phyloP scores from a whole-genome alignment of 2,888 invertebrate species.

The Salticus scenicus region DNA sequence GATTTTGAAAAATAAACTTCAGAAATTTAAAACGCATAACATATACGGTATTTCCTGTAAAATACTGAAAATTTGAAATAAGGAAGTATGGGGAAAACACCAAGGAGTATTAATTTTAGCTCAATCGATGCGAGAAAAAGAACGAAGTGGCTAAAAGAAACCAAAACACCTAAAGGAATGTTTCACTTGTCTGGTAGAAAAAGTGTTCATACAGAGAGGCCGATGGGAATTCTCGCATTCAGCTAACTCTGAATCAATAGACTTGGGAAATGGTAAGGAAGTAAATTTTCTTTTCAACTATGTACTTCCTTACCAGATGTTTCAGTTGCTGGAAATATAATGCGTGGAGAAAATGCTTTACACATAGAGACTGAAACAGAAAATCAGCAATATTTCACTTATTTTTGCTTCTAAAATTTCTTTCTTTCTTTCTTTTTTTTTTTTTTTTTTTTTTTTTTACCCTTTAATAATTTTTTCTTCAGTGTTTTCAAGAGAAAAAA shows the following conservation, averaged over 20 bases:
- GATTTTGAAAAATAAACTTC: too few species aligned
- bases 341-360: conserved; percentile 1
- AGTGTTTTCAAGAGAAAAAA: conserved; percentile 19
- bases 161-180: conserved; percentile 52
- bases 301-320: conserved; percentile 48
- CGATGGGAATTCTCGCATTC: conserved; percentile 53
- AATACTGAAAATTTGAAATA: conserved; percentile 31
- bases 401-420: conserved; percentile 17
- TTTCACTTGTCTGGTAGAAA: conserved; percentile 57
- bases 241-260: conserved; percentile 66
- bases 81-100: conserved; percentile 35
- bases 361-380: conserved; percentile 1
- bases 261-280: conserved; percentile 50
- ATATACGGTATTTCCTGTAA: conserved; percentile 7
- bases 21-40: too few species aligned
- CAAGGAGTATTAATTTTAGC: conserved; percentile 64
- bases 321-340: conserved; percentile 44
- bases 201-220: conserved; percentile 52
- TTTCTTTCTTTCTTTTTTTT: not conserved
- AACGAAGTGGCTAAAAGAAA: conserved; percentile 56
- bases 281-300: conserved; percentile 57
- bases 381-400: conserved; percentile 56
- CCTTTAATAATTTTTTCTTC: too few species aligned
- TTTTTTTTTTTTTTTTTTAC: not conserved
- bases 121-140: conserved; percentile 48